Conservation (phyloP, 2,113 vertebrate species). For the Pipra filicauda region DNA sequence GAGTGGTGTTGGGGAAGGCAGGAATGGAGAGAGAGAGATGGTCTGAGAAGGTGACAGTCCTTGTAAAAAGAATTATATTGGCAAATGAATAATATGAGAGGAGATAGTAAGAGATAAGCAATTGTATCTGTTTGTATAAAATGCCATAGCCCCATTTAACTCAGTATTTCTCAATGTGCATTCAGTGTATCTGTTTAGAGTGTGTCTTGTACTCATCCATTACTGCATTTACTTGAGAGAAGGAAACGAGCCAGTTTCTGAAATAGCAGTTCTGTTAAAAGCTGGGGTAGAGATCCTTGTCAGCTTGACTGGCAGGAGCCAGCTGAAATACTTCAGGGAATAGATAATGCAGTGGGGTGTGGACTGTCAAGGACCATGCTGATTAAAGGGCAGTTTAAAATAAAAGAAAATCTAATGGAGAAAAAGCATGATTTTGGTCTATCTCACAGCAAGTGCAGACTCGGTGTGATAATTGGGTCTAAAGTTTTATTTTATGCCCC, state of each 20-base stretch:
- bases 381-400: conserved; percentile 11
- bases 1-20: background rate
- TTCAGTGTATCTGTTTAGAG: background rate
- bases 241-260: background rate
- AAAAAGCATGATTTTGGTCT: background rate
- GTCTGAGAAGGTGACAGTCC: background rate
- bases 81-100: background rate
- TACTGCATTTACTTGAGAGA: background rate
- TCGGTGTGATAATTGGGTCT: background rate
- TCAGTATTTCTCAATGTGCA: background rate
- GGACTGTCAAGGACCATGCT: background rate
- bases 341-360: background rate
- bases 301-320: background rate
- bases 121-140: background rate
- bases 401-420: background rate
- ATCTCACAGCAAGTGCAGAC: background rate
- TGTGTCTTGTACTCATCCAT: background rate
- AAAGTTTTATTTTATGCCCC: background rate
- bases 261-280: background rate
- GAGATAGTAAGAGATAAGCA: background rate
- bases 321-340: background rate
- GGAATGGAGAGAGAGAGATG: background rate
- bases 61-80: background rate
- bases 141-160: background rate
- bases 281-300: background rate